Conservation (phyloP, 2,113 vertebrate species). For the Plestiodon gilberti region DNA sequence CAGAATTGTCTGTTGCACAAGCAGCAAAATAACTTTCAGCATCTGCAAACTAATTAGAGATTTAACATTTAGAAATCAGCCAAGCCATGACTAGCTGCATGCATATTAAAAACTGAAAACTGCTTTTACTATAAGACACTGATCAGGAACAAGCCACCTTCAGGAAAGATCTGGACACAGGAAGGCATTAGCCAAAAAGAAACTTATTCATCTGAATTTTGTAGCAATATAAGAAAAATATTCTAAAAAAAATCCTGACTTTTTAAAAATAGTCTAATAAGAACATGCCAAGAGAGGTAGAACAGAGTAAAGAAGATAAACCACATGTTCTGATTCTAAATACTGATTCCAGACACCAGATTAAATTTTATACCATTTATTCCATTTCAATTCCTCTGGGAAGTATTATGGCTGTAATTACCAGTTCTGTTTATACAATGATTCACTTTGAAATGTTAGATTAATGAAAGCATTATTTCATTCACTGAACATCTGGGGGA, state of each 20-base stretch:
- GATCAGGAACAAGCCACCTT: not conserved
- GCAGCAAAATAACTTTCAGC: conserved; percentile 89
- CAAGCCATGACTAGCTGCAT: not conserved
- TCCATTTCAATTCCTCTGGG: conserved; percentile 9
- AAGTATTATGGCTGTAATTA: conserved; percentile 3
- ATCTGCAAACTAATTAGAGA: conserved; percentile 87
- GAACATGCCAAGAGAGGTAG: not conserved
- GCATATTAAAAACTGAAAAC: not conserved
- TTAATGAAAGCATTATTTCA: conserved; percentile 40
- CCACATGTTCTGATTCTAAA: not conserved
- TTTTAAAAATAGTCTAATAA: not conserved
- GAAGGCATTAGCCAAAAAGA: not conserved
- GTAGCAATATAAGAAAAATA: not conserved
- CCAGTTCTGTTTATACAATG: not conserved
- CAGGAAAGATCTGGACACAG: not conserved
- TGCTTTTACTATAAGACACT: not conserved
- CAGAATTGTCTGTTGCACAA: conserved; percentile 83
- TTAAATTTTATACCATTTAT: not conserved
- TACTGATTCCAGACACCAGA: conserved; percentile 26
- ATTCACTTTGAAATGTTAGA: conserved; percentile 27
- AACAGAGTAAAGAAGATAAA: conserved; percentile 35
- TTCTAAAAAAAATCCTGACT: not conserved
- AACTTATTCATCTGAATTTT: not conserved
- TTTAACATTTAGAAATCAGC: conserved; percentile 28
- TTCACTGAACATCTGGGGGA: conserved; percentile 11